These are phyloP conservation scores for Drosophila lacicola DNA, from an alignment of 2,888 invertebrate genomes.

Conservation along the genomic window DNA sequence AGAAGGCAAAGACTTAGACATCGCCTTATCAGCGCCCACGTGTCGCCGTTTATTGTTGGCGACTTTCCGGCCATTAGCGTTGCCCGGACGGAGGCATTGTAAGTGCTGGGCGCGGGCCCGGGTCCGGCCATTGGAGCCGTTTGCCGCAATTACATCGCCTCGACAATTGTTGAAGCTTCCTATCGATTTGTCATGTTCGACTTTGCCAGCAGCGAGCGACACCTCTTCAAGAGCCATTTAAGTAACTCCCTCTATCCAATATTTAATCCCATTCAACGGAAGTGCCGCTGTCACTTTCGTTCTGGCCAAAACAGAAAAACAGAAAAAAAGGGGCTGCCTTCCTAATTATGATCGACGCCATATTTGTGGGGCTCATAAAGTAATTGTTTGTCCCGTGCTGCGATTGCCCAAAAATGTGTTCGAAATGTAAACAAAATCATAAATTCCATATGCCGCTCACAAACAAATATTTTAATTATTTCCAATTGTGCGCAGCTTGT, in stretches of 20 bases:
- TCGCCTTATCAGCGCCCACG: conserved; percentile 75
- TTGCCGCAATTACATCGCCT: conserved; percentile 59
- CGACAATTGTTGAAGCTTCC: conserved; percentile 66
- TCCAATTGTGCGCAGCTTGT: conserved; percentile 55
- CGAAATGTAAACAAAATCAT: conserved; percentile 52
- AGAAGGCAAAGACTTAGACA: not conserved
- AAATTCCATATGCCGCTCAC: conserved; percentile 48
- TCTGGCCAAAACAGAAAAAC: conserved; percentile 38
- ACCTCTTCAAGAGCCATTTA: conserved; percentile 30
- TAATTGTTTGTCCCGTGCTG: conserved; percentile 61
- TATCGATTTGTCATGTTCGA: conserved; percentile 48
- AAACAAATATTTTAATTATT: conserved; percentile 77
- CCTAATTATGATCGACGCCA: conserved; percentile 57
- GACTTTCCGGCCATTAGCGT: conserved; percentile 75
- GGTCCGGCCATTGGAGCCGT: conserved; percentile 17
- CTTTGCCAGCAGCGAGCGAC: conserved; percentile 48
- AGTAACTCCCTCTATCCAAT: conserved; percentile 9
- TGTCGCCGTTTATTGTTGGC: conserved; percentile 68
- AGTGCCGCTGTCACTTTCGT: conserved; percentile 73
- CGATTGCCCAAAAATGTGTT: conserved; percentile 35
- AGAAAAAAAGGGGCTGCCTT: not conserved
- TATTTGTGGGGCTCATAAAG: conserved; percentile 49
- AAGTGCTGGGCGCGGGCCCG: conserved; percentile 4
- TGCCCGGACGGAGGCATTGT: conserved; percentile 50
- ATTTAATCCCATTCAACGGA: conserved; percentile 42